Evolutionary conservation across 1,140 invertebrate species (phyloP).

Genomic region (Apis cerana): DNA sequence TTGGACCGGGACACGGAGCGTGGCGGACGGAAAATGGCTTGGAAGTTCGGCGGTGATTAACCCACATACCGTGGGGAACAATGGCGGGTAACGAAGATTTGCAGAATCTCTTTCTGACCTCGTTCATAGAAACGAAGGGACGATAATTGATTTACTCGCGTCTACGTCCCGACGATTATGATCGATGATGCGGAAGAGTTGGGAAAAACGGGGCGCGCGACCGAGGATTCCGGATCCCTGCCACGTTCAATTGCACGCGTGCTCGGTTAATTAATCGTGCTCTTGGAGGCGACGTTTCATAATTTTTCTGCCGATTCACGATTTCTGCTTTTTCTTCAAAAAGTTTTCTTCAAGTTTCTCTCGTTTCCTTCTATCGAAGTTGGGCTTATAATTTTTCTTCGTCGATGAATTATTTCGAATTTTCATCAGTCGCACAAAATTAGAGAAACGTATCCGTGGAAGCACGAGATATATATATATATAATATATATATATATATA

Average conservation of each 20-base stretch:
- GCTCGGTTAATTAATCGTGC: background rate
- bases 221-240: no score
- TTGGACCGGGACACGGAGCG: slow-evolving; percentile 18
- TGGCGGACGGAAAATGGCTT: background rate
- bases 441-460: no score
- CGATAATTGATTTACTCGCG: slow-evolving; percentile 47
- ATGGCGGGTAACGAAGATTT: slow-evolving; percentile 49
- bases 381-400: no score
- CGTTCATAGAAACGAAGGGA: background rate
- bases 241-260: background rate
- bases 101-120: slow-evolving; percentile 34
- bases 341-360: no score
- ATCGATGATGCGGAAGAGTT: slow-evolving; percentile 10
- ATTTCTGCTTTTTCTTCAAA: no score
- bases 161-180: background rate
- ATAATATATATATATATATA: no score
- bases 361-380: no score
- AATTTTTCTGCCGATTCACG: no score
- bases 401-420: no score
- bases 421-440: no score
- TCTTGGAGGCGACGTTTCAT: no score
- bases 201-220: background rate
- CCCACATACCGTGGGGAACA: slow-evolving; percentile 39
- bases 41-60: slow-evolving; percentile 34
- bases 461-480: no score